phyloP scores from a whole-genome alignment of 2,797 vertebrate species.

The Gadopsis bispinosus region DNA sequence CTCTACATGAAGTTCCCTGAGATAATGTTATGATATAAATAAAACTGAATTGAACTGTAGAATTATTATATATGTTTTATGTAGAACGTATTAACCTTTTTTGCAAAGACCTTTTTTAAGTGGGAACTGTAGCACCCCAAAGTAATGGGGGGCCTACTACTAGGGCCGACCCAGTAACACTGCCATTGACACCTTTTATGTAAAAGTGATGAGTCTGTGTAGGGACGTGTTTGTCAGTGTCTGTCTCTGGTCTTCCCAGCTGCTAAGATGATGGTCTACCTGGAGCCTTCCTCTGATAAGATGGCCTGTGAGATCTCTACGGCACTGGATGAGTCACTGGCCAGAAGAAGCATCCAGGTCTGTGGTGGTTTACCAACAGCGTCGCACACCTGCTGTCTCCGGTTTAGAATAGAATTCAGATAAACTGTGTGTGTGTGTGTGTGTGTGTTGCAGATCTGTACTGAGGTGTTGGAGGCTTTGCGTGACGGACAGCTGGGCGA shows the following conservation, averaged over 20 bases:
- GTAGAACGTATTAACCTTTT: too few species aligned
- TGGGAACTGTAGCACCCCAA: too few species aligned
- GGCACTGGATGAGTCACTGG: conserved; percentile 91
- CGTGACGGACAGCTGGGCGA: conserved; percentile 91
- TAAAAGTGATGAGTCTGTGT: too few species aligned
- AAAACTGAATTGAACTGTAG: too few species aligned
- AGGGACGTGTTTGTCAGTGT: too few species aligned
- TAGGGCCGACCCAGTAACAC: too few species aligned
- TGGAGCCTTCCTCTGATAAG: conserved; percentile 92
- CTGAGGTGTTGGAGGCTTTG: conserved; percentile 91
- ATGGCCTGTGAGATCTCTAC: conserved; percentile 92
- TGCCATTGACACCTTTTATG: too few species aligned
- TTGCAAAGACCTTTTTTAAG: too few species aligned
- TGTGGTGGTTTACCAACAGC: neutral
- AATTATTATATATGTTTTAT: too few species aligned
- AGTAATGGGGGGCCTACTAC: too few species aligned
- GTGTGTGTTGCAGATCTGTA: conserved; percentile 85
- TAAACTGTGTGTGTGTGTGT: neutral
- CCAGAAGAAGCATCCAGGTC: conserved; percentile 92
- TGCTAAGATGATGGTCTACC: conserved; percentile 96
- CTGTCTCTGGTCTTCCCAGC: conserved; percentile 74
- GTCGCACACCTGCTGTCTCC: neutral
- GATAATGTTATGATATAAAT: too few species aligned
- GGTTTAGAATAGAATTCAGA: neutral
- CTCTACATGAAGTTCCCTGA: too few species aligned